Conservation (phyloP, 2,797 vertebrate species). For the Enteromius fasciolatus region DNA sequence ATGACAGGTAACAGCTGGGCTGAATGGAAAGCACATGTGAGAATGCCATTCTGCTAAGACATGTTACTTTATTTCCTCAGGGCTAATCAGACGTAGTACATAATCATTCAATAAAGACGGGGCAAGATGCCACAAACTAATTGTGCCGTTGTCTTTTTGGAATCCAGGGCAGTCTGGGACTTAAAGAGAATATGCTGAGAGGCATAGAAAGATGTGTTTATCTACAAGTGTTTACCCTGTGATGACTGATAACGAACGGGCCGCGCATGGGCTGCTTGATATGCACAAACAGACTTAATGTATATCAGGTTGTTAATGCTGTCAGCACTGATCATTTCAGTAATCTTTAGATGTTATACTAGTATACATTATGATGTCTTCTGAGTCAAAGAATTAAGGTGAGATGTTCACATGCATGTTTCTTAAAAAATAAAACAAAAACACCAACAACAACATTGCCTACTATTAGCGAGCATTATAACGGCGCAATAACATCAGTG, state of each 20-base stretch:
- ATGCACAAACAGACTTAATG: not conserved
- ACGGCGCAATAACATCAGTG: not conserved
- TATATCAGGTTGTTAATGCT: slow-evolving; percentile 11
- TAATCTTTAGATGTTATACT: not conserved
- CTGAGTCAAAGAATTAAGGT: not conserved
- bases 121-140: slow-evolving; percentile 59
- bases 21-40: slow-evolving; percentile 67
- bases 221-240: slow-evolving; percentile 24
- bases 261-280: slow-evolving; percentile 7
- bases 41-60: slow-evolving; percentile 60
- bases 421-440: not conserved
- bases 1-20: slow-evolving; percentile 66
- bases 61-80: slow-evolving; percentile 66
- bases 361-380: not conserved
- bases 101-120: slow-evolving; percentile 64
- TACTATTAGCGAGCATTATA: not conserved
- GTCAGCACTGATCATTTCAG: slow-evolving; percentile 1
- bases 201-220: slow-evolving; percentile 46
- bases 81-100: slow-evolving; percentile 61
- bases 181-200: slow-evolving; percentile 35
- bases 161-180: slow-evolving; percentile 22
- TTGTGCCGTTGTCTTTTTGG: slow-evolving; percentile 56
- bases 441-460: not conserved
- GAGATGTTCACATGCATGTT: not conserved
- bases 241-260: slow-evolving; percentile 23